These are phyloP conservation scores for Fulmarus glacialis DNA, from an alignment of 2,113 vertebrate genomes.

Conservation along the genomic window DNA sequence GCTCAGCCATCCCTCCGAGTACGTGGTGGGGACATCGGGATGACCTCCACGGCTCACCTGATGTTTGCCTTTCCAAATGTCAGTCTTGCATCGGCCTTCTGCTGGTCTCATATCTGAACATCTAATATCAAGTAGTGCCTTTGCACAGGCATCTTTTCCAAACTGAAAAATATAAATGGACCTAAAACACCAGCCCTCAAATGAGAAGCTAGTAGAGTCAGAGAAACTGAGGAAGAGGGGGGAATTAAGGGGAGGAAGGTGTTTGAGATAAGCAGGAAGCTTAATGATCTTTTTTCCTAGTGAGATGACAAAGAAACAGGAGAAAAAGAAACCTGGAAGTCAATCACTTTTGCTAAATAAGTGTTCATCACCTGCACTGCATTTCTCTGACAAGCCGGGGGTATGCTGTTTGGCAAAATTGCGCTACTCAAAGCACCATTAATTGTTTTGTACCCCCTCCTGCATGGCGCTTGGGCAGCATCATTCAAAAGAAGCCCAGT, in stretches of 20 bases:
- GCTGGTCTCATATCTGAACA: not conserved
- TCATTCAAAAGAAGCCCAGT: not conserved
- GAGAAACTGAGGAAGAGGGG: not conserved
- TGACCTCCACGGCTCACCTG: not conserved
- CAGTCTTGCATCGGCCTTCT: not conserved
- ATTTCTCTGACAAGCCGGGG: not conserved
- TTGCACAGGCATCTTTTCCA: not conserved
- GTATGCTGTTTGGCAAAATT: not conserved
- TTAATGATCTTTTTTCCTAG: not conserved
- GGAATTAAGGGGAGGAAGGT: not conserved
- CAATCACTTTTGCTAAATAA: not conserved
- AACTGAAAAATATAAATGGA: not conserved
- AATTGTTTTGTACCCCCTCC: not conserved
- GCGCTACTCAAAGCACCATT: not conserved
- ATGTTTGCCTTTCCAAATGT: not conserved
- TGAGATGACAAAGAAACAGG: not conserved
- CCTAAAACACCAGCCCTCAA: not conserved
- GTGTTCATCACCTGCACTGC: not conserved
- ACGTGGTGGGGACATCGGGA: fast-evolving
- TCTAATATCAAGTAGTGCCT: not conserved
- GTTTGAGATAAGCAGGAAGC: not conserved
- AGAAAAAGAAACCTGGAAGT: not conserved
- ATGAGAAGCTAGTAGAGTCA: not conserved
- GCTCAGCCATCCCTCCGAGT: not conserved
- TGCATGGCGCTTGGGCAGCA: not conserved